Evolutionary conservation across 1,140 invertebrate genomes (phyloP).

Genomic region (Proales similis): DNA sequence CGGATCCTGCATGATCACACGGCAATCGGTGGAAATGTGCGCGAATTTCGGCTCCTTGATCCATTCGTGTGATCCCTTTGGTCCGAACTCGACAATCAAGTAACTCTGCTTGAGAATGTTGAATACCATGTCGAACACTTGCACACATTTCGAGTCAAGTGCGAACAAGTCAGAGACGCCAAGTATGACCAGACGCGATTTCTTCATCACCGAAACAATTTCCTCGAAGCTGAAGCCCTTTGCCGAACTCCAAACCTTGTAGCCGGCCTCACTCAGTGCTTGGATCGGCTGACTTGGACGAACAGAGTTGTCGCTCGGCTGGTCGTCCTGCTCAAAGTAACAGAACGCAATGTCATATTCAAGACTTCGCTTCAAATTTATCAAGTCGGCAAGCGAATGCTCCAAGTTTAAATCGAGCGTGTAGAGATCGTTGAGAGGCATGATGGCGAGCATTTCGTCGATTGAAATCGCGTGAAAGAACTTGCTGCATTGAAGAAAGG

Average conservation of each 20-base stretch:
- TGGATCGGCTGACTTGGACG: constrained; percentile 41
- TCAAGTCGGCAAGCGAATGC: constrained; percentile 43
- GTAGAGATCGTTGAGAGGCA: constrained; percentile 44
- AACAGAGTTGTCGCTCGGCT: constrained; percentile 39
- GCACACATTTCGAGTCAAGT: constrained; percentile 4
- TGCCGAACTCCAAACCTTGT: constrained; percentile 7
- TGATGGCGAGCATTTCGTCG: constrained; percentile 44
- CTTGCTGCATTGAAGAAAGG: constrained; percentile 50
- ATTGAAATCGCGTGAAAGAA: constrained; percentile 51
- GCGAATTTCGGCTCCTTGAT: constrained; percentile 12
- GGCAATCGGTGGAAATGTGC: constrained; percentile 39
- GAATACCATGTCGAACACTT: constrained; percentile 2
- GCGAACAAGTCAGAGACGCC: constrained; percentile 26
- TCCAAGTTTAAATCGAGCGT: constrained; percentile 49
- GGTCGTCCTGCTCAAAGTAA: constrained; percentile 40
- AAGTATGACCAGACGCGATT: constrained; percentile 12
- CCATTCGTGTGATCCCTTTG: background rate
- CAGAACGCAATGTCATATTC: constrained; percentile 44
- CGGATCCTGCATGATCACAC: constrained; percentile 46
- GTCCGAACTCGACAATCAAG: constrained; percentile 14
- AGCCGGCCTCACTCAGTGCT: constrained; percentile 40
- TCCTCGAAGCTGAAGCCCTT: constrained; percentile 2
- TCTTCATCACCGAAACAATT: constrained; percentile 3
- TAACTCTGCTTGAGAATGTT: constrained; percentile 24
- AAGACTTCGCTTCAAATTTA: constrained; percentile 43